A percentile compares a stretch with the other conserved stretches of the same genome.
phyloP scores from a whole-genome alignment of 2,797 vertebrate genomes.

The Pogoniulus pusillus region DNA sequence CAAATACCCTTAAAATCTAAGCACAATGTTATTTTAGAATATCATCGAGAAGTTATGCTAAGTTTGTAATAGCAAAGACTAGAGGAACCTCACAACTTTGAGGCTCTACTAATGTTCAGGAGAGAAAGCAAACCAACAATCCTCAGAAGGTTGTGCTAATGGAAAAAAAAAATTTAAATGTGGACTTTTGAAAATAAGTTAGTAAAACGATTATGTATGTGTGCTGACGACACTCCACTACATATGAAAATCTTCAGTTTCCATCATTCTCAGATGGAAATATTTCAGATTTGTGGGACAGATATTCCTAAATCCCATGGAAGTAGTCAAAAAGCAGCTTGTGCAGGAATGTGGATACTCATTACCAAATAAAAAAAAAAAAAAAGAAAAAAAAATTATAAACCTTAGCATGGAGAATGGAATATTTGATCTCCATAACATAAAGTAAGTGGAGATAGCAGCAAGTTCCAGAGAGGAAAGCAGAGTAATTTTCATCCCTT shows the following conservation, averaged over 20 bases:
- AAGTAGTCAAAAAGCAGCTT: neutral
- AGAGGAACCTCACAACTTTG: neutral
- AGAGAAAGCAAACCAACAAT: neutral
- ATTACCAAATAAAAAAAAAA: too few relatives aligned
- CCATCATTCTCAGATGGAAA: neutral
- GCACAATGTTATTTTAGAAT: neutral
- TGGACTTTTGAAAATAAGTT: neutral
- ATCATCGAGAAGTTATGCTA: accelerated
- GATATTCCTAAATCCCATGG: neutral
- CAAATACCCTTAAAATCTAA: neutral
- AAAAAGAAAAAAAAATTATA: neutral
- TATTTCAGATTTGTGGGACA: neutral
- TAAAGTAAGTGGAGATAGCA: neutral
- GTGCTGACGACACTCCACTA: neutral
- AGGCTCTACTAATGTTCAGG: neutral
- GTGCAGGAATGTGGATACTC: neutral
- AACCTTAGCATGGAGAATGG: neutral
- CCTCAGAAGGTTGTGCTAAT: neutral
- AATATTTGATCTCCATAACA: neutral
- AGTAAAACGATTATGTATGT: neutral
- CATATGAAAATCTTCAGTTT: neutral
- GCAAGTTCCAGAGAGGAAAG: neutral
- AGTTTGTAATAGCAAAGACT: neutral
- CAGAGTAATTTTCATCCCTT: neutral
- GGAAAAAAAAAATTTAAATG: neutral